Base-by-base conservation (phyloP, 1,140 invertebrate genomes). In the Nasonia giraulti region DNA sequence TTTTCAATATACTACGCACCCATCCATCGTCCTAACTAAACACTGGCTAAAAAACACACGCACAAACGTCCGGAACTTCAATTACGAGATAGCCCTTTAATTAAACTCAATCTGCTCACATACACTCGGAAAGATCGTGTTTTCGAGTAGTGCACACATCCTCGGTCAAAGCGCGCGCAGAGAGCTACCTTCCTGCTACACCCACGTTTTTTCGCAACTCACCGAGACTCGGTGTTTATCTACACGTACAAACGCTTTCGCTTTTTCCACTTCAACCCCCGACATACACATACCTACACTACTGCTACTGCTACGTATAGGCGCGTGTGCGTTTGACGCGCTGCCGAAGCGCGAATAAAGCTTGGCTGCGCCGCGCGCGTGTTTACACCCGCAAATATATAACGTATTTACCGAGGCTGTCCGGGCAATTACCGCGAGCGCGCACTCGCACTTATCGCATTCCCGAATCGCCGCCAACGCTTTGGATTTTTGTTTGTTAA, bases 401-500 rank as follows among this genome's bases (percentile, higher is more conserved):
- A 23, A 75, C 73, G 87, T 40, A 87, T 90, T 90, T 90, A 80
- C 87, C 84, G 71, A 86, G 86, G 85, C 85, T 82, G 82, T 86
- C 69, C 83, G 69, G 85, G 83, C 87, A 89, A 90, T 90, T 90
- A 90, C 87, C 82, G 80, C 27, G 33, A 62, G 69, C 50, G 27
- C 27, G 27, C 27, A 27, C 1, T 27, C 27, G 27, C 27, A 74
- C 23, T 76, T 69, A 78, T 81, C 76, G 79, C 68, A 74, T 76
- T 69, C 17, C 76, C 69, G 75, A 79, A 84, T 84, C 87, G 75
- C 23, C 47, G 83, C 33, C 33, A 37, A 37, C 33, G 4, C 82
- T 87, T 86, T 85, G 85, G 82, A 87, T 87, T 90, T 89, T 89
- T 88, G 86, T 87, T 88, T 86, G 84, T 83, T 84, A 87, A 89